Base-by-base conservation (phyloP, 2,888 invertebrate genomes). In the Lithophane semibrunnea region DNA sequence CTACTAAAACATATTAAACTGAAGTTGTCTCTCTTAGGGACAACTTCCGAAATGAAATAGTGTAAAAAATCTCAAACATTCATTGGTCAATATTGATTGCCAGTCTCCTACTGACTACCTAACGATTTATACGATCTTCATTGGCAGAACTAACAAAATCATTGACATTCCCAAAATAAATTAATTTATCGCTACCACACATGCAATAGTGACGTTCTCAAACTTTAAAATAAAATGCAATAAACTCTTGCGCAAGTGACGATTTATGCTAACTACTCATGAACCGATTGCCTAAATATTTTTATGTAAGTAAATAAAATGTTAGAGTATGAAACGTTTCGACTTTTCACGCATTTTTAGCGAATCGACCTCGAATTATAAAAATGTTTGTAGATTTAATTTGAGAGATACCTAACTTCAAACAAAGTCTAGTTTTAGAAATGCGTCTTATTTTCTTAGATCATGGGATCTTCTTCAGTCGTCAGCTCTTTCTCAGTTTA, bases 191-290 rank as follows among this genome's bases (percentile, higher is more conserved):
- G 56, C 13, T 16, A 24, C 47, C 58, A 56, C 12, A 56, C 16
- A 37, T 56, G 72, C 60, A 61, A 61, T 13, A 44, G 54, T 49
- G 12, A 37, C 44, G 29, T 13, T 44, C 54, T 47, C 24, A 70
- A 42, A 66, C n/a, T 24, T 63, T 16, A 24, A 79, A 82, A 74
- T 79, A 79, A 82, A 83, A 74, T 79, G 73, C 84, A 82, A 79
- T 74, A 68, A 79, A 83, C 49, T 54, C 63, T 79, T 82, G 67
- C 82, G 79, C 79, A 83, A 68, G 60, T 21, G 67, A 44, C 58
- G 79, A 83, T 42, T 47, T 74, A 29, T 67, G 73, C 52, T 71
- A 64, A 64, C 63, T 47, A 63, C 37, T 29, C 66, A 58, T 24
- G 44, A 61, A 73, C 24, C 24, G 29, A 60, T 68, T 80, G 54